phyloP scores from a whole-genome alignment of 2,888 invertebrate species.

The Dyspetes luteomarginatus region DNA sequence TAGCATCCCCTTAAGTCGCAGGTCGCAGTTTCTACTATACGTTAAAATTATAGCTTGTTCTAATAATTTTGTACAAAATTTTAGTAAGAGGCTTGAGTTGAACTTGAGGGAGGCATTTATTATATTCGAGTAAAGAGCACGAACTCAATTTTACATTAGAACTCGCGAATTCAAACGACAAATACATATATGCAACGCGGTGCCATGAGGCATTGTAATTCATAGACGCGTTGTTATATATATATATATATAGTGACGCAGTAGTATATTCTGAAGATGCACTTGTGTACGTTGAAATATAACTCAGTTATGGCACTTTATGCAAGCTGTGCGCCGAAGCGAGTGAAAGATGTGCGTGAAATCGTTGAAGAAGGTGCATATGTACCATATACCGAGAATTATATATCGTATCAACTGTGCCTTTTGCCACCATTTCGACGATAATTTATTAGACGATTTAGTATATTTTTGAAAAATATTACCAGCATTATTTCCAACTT shows the following conservation, averaged over 20 bases:
- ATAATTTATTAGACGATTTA: not conserved
- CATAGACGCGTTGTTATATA: constrained; percentile 13
- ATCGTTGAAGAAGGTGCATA: constrained; percentile 34
- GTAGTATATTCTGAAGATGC: constrained; percentile 29
- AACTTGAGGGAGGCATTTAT: too few species aligned
- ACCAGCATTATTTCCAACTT: too few species aligned
- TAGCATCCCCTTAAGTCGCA: too few species aligned
- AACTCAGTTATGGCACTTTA: constrained; percentile 47
- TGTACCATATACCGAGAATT: not conserved
- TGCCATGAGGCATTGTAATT: constrained; percentile 50
- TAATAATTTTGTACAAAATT: too few species aligned
- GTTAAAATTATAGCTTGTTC: too few species aligned
- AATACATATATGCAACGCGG: constrained; percentile 49
- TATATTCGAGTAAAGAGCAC: too few species aligned
- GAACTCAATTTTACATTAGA: constrained; percentile 48
- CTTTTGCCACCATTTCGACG: not conserved
- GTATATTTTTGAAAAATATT: too few species aligned
- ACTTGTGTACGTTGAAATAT: constrained; percentile 22
- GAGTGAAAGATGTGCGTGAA: constrained; percentile 56
- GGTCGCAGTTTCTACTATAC: too few species aligned
- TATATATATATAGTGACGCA: constrained; percentile 3
- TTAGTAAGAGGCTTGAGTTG: not conserved
- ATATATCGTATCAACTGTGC: not conserved
- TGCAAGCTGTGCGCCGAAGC: constrained; percentile 52
- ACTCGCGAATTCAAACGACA: constrained; percentile 45